phyloP scores from a whole-genome alignment of 2,113 vertebrate species.

The Mus pahari region DNA sequence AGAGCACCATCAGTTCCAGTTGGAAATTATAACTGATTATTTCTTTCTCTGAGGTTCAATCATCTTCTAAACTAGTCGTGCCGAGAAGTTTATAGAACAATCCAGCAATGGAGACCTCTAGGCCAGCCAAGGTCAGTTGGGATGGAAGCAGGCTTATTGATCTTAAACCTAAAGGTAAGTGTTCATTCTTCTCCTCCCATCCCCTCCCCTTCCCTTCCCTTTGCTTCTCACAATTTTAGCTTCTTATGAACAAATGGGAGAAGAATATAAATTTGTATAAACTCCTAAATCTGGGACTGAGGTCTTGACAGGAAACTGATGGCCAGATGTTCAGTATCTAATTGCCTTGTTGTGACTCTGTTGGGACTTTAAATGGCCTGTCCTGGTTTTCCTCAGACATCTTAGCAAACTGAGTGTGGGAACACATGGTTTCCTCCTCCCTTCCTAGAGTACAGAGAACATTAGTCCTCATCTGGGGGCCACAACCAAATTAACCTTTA shows the following conservation, averaged over 20 bases:
- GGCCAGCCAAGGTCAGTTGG: background rate
- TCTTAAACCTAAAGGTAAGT: background rate
- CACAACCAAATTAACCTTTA: background rate
- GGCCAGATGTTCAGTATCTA: background rate
- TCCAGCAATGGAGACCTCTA: background rate
- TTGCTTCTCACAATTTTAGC: background rate
- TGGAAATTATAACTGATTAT: background rate
- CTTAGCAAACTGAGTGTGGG: background rate
- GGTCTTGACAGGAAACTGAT: background rate
- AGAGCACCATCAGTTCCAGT: background rate
- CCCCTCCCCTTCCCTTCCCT: background rate
- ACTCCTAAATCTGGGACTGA: background rate
- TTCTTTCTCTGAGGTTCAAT: background rate
- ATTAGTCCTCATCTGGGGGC: background rate
- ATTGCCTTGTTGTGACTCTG: background rate
- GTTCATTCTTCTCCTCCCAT: background rate
- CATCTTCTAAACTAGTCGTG: background rate
- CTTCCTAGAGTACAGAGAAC: background rate
- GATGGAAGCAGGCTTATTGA: background rate
- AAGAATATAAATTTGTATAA: background rate
- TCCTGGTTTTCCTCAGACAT: background rate
- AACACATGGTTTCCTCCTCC: rapidly evolving
- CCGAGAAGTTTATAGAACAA: background rate
- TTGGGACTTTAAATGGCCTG: background rate
- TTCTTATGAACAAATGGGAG: background rate